phyloP scores from a whole-genome alignment of 1,140 invertebrate species.

The Glossosoma conforme region DNA sequence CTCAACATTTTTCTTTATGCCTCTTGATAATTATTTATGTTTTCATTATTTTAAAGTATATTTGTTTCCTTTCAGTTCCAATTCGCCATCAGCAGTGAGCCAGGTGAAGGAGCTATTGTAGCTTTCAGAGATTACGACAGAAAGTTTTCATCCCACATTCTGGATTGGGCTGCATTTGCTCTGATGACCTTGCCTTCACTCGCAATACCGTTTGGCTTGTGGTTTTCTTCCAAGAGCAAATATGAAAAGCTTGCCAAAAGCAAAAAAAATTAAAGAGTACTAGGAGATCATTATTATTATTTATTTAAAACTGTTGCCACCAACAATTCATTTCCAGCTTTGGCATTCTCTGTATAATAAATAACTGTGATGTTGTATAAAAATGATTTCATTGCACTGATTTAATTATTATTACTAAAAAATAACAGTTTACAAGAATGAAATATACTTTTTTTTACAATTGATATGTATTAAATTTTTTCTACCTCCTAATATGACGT shows the following conservation, averaged over 20 bases:
- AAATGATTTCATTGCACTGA: too few relatives aligned
- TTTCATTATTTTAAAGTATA: slow-evolving; percentile 4
- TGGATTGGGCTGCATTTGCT: slow-evolving; percentile 95
- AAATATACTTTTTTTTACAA: background rate
- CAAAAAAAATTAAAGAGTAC: too few relatives aligned
- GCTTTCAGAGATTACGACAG: slow-evolving; percentile 95
- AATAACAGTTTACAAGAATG: too few relatives aligned
- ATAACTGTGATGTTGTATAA: too few relatives aligned
- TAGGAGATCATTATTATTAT: slow-evolving; percentile 30
- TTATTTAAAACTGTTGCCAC: slow-evolving; percentile 6
- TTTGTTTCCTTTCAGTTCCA: slow-evolving; percentile 58
- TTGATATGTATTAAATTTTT: too few relatives aligned
- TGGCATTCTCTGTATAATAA: too few relatives aligned
- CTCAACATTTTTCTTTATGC: too few relatives aligned
- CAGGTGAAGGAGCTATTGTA: slow-evolving; percentile 94
- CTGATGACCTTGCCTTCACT: slow-evolving; percentile 94
- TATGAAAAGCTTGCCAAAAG: slow-evolving; percentile 77
- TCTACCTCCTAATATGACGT: too few relatives aligned
- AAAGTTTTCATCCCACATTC: slow-evolving; percentile 95
- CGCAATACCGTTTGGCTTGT: slow-evolving; percentile 89
- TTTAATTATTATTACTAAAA: too few relatives aligned
- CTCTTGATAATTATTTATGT: too few relatives aligned
- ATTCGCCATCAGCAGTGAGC: slow-evolving; percentile 88
- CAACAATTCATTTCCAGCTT: too few relatives aligned
- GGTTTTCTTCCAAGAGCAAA: slow-evolving; percentile 92